Base-by-base conservation (phyloP, 2,797 vertebrate species). In the Sebastolobus alascanus region DNA sequence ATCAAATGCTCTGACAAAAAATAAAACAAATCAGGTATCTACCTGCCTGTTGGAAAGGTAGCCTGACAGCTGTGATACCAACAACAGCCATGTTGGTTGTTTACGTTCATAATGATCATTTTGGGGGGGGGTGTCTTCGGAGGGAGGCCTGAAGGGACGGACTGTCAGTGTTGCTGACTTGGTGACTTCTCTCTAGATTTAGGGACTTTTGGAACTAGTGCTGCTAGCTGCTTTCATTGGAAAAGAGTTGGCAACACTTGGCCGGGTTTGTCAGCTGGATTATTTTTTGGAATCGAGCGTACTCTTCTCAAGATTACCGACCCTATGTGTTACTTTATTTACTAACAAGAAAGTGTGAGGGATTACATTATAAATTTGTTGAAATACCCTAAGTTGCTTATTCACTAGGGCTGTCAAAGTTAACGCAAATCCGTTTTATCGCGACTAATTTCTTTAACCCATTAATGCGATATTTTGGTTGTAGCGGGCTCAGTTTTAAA, bases 41-140 rank as follows among this genome's bases (percentile, higher is more conserved):
- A n/a, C 50, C 50, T 54, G 0, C 50, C 50, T 54, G 50, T n/a
- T 54, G 50, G 20, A 50, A 50, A 50, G 3, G 7, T 11, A 54
- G 1, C 50, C n/a, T 54, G 20, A 54, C 50, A 54, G 50, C 8
- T 11, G 20, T 22, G 50, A 54, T 8, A 54, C 50, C n/a, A 11
- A 54, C 8, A 0, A 22, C 0, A 54, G 20, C 2, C 4, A 54
- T 54, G 18, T 54, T 54, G 0, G 1, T 7, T 38, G 33, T 38
- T 38, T 12, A 38, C 1, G 2, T 52, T 54, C 20, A 22, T 54
- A 9, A n/a, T 54, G 50, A 54, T 54, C 4, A 54, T n/a, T 1
- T 1, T 54, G 20, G 50, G 8, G 50, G 8, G 4, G 18, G n/a
- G 20, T 52, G 50, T 18, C 50, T 20, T 52, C 9, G 2, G 18